Conservation (phyloP, 2,113 vertebrate genomes). For the Megalops atlanticus region DNA sequence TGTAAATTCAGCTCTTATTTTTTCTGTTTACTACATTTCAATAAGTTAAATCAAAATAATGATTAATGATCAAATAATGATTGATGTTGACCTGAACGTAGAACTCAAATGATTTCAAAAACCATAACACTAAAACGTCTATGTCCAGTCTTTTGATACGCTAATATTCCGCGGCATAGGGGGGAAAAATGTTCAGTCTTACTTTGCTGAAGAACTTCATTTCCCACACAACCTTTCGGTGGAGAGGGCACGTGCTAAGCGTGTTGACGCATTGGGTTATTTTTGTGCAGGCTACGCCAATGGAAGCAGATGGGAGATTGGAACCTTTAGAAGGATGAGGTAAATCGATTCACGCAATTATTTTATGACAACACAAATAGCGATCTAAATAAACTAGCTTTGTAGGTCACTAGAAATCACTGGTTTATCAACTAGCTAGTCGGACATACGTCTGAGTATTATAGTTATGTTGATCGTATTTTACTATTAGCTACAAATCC, state of each 20-base stretch:
- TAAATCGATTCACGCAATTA: conserved; percentile 8
- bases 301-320: neutral
- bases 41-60: too few species aligned
- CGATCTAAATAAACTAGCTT: too few species aligned
- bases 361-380: neutral
- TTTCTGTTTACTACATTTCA: too few species aligned
- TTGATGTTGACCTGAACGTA: too few species aligned
- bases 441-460: neutral
- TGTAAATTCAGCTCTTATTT: too few species aligned
- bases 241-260: conserved; percentile 50
- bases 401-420: neutral
- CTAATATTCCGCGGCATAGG: too few species aligned
- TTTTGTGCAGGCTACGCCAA: neutral
- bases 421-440: neutral
- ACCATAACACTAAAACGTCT: too few species aligned
- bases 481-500: neutral
- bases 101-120: too few species aligned
- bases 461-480: neutral
- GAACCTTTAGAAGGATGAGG: conserved; percentile 19
- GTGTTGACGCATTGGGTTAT: conserved; percentile 13
- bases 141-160: too few species aligned
- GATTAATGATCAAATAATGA: too few species aligned
- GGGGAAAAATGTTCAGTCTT: neutral
- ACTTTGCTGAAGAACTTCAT: conserved; percentile 33
- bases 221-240: conserved; percentile 54